Conservation (phyloP, 2,797 vertebrate genomes). For the Prionace glauca region DNA sequence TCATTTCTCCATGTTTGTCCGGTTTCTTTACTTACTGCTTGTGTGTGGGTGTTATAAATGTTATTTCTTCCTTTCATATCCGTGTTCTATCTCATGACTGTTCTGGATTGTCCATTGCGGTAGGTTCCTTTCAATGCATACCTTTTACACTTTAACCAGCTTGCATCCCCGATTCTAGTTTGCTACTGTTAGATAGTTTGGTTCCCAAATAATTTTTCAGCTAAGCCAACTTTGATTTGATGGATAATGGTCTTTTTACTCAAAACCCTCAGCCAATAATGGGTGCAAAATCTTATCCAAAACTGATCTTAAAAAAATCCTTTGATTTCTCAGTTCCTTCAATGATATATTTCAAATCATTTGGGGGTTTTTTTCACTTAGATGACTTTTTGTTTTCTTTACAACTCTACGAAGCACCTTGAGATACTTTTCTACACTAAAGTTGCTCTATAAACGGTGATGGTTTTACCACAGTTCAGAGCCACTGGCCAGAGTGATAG, state of each 20-base stretch:
- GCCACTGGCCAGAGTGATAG: background rate
- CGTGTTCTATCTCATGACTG: slow-evolving; percentile 99
- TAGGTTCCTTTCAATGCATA: slow-evolving; percentile 92
- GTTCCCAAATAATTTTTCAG: background rate
- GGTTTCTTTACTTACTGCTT: slow-evolving; percentile 66
- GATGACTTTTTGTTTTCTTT: background rate
- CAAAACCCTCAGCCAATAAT: background rate
- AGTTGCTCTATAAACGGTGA: background rate
- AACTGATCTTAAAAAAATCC: background rate
- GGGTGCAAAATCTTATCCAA: background rate
- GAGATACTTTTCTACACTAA: background rate
- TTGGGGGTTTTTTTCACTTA: background rate
- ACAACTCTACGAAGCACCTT: background rate
- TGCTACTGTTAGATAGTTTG: background rate
- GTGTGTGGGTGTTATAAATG: slow-evolving; percentile 98
- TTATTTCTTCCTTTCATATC: slow-evolving; percentile 99
- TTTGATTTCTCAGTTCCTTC: background rate
- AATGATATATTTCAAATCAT: background rate
- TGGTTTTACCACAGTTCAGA: background rate
- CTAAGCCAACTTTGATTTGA: slow-evolving; percentile 16
- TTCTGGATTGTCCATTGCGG: slow-evolving; percentile 98
- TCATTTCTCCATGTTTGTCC: slow-evolving; percentile 84
- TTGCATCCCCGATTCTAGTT: background rate
- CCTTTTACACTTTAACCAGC: slow-evolving; percentile 44
- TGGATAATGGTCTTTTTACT: slow-evolving; percentile 11